These are phyloP conservation scores for Limnephilus auricula DNA, from an alignment of 2,888 invertebrate genomes.

Conservation along the genomic window DNA sequence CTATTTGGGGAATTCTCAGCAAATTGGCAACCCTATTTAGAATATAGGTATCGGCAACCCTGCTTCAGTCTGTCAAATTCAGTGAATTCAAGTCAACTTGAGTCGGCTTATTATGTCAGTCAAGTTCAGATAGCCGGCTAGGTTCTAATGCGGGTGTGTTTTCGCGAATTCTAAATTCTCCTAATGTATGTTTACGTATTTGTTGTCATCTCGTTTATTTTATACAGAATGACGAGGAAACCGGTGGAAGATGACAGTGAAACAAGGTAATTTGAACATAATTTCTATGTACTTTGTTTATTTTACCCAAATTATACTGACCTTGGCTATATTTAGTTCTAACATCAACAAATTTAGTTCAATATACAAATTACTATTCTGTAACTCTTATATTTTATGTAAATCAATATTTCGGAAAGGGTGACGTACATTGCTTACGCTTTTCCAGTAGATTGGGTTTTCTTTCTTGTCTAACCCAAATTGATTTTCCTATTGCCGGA, in stretches of 20 bases:
- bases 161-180: conserved; percentile 9
- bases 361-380: background rate
- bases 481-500: background rate
- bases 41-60: too few species aligned
- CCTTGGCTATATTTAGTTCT: background rate
- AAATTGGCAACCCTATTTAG: too few species aligned
- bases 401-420: background rate
- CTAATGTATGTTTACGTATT: conserved; percentile 53
- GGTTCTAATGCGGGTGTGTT: background rate
- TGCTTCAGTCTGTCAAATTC: too few species aligned
- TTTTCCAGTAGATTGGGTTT: background rate
- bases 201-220: conserved; percentile 40
- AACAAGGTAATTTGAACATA: conserved; percentile 14
- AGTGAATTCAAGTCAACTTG: too few species aligned
- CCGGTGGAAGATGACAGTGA: background rate
- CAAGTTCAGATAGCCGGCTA: conserved; percentile 22
- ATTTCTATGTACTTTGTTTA: background rate
- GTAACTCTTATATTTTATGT: background rate
- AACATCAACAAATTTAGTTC: background rate
- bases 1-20: too few species aligned
- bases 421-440: background rate
- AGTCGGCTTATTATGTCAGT: too few species aligned
- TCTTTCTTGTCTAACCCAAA: background rate
- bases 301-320: background rate
- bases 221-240: conserved; percentile 52